Conservation (phyloP, 2,113 vertebrate species). For the Lipophrys pholis region DNA sequence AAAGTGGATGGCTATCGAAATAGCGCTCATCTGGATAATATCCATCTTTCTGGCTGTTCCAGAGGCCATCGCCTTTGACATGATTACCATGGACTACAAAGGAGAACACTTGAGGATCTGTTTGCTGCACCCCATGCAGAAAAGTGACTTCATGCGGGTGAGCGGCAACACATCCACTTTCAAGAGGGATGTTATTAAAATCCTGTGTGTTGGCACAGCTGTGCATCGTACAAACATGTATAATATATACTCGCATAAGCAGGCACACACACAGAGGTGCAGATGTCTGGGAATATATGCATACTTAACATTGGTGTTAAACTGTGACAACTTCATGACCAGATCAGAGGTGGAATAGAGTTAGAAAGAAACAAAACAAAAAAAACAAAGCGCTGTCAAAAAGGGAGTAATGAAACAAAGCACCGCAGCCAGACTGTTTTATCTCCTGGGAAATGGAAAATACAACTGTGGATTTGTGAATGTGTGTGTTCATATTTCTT, state of each 20-base stretch:
- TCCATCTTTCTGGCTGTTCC: conserved; percentile 92
- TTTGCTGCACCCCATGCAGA: conserved; percentile 90
- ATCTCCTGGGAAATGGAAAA: conserved; percentile 6
- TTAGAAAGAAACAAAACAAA: conserved; percentile 1
- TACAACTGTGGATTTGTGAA: neutral
- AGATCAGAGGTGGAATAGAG: conserved; percentile 13
- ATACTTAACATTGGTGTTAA: neutral
- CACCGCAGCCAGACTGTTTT: neutral
- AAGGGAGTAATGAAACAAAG: neutral
- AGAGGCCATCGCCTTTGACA: conserved; percentile 93
- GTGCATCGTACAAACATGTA: neutral
- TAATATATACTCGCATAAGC: neutral
- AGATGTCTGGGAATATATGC: conserved; percentile 15
- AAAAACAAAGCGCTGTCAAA: neutral
- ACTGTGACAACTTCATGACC: conserved; percentile 12
- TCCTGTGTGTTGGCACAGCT: conserved; percentile 50
- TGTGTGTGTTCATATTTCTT: conserved; percentile 6
- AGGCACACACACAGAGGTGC: neutral
- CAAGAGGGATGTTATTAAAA: neutral
- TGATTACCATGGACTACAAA: conserved; percentile 90
- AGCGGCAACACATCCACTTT: conserved; percentile 23
- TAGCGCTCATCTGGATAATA: conserved; percentile 93
- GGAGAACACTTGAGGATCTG: conserved; percentile 89
- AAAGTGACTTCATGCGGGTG: conserved; percentile 92
- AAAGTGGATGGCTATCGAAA: conserved; percentile 94